These are phyloP conservation scores for Paralinhomoeus sp. DNA, from an alignment of 2,888 invertebrate genomes.

Conservation along the genomic window DNA sequence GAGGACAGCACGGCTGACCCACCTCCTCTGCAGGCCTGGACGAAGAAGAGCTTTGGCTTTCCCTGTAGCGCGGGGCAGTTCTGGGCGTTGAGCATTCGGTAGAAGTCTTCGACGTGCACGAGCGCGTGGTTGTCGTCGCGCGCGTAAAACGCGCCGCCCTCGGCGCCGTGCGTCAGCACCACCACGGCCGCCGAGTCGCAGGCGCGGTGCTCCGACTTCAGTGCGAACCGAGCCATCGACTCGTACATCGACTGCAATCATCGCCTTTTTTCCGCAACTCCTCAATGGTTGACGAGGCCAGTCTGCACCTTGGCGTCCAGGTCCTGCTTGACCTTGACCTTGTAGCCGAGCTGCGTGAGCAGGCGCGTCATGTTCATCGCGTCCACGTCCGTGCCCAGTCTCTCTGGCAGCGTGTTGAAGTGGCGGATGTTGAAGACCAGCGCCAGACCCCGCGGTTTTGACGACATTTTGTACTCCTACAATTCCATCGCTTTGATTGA, in stretches of 20 bases:
- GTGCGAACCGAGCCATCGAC: conserved; percentile 11
- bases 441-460: conserved; percentile 16
- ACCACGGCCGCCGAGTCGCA: conserved; percentile 12
- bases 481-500: no score
- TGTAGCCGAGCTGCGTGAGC: conserved; percentile 15
- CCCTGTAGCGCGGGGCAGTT: conserved; percentile 17
- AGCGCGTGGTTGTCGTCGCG: conserved; percentile 2
- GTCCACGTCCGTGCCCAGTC: conserved; percentile 17
- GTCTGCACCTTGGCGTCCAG: conserved; percentile 11
- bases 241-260: conserved; percentile 10
- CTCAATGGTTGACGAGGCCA: not conserved
- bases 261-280: not conserved
- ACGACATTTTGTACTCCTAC: conserved; percentile 17
- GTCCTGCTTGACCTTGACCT: conserved; percentile 12
- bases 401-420: conserved; percentile 7
- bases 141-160: conserved; percentile 4
- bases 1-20: not conserved
- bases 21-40: conserved; percentile 26
- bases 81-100: conserved; percentile 11
- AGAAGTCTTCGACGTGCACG: conserved; percentile 7
- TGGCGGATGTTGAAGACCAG: conserved; percentile 21
- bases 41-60: conserved; percentile 22
- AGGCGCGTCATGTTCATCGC: conserved; percentile 12
- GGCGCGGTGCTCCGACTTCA: conserved; percentile 7
- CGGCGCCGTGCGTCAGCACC: conserved; percentile 18